Conservation (phyloP, 2,113 vertebrate genomes). For the Columba livia region DNA sequence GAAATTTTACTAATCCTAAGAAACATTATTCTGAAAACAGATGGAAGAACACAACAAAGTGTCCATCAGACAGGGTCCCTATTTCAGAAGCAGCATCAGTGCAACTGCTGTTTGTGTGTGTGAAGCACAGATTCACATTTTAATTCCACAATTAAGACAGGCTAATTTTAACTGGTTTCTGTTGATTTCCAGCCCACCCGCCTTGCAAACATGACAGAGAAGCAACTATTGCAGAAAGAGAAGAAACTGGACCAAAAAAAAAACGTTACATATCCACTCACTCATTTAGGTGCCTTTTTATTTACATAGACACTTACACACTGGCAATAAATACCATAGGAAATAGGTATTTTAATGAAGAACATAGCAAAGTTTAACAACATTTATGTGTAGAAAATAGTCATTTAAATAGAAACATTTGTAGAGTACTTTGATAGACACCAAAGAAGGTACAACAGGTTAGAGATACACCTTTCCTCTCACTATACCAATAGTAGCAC, state of each 20-base stretch:
- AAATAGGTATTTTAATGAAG: background rate
- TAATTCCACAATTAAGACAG: background rate
- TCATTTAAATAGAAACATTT: background rate
- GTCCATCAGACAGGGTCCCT: background rate
- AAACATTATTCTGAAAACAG: background rate
- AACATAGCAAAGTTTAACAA: background rate
- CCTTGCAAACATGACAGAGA: background rate
- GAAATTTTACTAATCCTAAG: background rate
- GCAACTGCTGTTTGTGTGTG: fast-evolving
- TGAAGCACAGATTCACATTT: background rate
- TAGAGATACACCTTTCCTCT: background rate
- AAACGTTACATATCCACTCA: background rate
- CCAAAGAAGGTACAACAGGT: background rate
- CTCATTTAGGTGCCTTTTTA: background rate
- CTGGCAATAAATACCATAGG: background rate
- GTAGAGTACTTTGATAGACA: background rate
- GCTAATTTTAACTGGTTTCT: background rate
- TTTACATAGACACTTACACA: background rate
- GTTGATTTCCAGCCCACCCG: background rate
- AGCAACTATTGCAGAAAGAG: background rate
- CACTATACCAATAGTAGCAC: background rate
- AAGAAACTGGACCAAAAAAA: background rate
- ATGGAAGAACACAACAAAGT: background rate
- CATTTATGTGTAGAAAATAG: background rate
- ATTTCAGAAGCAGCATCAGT: background rate